These are phyloP conservation scores for Oryzias dopingdopingensis DNA, from an alignment of 2,797 vertebrate species.

Conservation along the genomic window DNA sequence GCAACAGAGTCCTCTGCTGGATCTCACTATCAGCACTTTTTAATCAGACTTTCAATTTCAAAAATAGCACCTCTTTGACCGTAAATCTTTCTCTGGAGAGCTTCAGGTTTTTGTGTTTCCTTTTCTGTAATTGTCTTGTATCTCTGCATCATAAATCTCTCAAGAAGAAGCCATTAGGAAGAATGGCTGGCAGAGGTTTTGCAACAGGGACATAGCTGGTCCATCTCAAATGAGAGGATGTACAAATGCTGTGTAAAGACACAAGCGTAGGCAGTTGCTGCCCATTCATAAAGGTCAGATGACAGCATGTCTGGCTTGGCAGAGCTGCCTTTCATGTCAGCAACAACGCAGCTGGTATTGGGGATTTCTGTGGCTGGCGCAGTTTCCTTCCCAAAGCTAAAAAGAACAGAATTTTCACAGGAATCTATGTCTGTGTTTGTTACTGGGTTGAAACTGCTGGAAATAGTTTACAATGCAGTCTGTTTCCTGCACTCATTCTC, in stretches of 20 bases:
- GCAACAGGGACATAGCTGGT: constrained; percentile 38
- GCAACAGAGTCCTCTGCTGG: constrained; percentile 34
- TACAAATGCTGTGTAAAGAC: constrained; percentile 53
- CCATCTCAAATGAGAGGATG: constrained; percentile 50
- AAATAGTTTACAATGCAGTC: constrained; percentile 43
- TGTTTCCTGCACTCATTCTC: constrained; percentile 46
- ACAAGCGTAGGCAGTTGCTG: constrained; percentile 28
- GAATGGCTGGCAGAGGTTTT: constrained; percentile 59
- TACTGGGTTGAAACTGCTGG: constrained; percentile 18
- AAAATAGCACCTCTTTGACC: constrained; percentile 62
- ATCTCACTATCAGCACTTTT: constrained; percentile 62
- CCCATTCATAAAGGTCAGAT: constrained; percentile 49
- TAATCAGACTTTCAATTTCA: constrained; percentile 74
- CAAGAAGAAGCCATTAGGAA: constrained; percentile 66
- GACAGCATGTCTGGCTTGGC: constrained; percentile 62
- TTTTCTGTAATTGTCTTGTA: constrained; percentile 74
- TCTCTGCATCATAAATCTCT: constrained; percentile 71
- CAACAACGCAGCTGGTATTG: constrained; percentile 38
- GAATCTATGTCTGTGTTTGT: constrained; percentile 37
- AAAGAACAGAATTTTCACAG: constrained; percentile 42
- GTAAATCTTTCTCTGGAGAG: constrained; percentile 67
- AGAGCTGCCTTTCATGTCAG: constrained; percentile 55
- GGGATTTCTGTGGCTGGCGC: constrained; percentile 43
- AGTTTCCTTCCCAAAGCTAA: constrained; percentile 43
- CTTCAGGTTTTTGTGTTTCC: constrained; percentile 64